Evolutionary conservation across 1,140 invertebrate species (phyloP), one percentile per base, ranked within the genome.

Genomic region (Magallana angulata): DNA sequence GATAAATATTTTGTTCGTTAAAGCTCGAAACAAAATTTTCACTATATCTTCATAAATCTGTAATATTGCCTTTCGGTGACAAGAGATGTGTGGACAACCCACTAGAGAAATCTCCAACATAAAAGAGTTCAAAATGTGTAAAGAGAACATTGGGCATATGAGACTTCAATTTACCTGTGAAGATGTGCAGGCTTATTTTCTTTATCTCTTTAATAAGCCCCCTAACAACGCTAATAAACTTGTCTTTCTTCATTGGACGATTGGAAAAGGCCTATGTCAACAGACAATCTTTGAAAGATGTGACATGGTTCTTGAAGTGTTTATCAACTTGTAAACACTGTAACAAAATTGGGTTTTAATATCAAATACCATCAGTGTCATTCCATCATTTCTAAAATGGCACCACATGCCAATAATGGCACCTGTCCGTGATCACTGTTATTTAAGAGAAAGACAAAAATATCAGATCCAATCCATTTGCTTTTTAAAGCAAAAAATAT

Each of bases 211-310:
- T 30, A 76, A 76, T 76, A 76, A 76, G 68, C 68, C 24, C 60
- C 68, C 68, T 76, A 24, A 76, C 68, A 76, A 76, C 68, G 36
- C 68, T 30, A 76, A 76, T 76, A 76, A 76, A 76, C 68, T 76
- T 30, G 36, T 76, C 68, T 76, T 76, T 30, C 24, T 71, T 71
- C 64, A 71, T 71, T 71, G 18, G 18, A 24, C 64, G 18, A 76
- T 76, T 24, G 11, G 24, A 12, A 76, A 76, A 30, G 36, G 24
- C 18, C 30, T 76, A 12, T 76, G 68, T 76, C 68, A 76, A 76
- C 24, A 76, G 24, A 36, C 68, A 2, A 76, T 12, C 68, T 3
- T 12, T 36, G 24, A 30, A 30, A 36, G 14, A 76, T 76, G 68
- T 76, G 68, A 76, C 68, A 76, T 30, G 8, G 24, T 12, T 30